Conservation (phyloP, 2,113 vertebrate species). For the Oenanthe oenanthe region DNA sequence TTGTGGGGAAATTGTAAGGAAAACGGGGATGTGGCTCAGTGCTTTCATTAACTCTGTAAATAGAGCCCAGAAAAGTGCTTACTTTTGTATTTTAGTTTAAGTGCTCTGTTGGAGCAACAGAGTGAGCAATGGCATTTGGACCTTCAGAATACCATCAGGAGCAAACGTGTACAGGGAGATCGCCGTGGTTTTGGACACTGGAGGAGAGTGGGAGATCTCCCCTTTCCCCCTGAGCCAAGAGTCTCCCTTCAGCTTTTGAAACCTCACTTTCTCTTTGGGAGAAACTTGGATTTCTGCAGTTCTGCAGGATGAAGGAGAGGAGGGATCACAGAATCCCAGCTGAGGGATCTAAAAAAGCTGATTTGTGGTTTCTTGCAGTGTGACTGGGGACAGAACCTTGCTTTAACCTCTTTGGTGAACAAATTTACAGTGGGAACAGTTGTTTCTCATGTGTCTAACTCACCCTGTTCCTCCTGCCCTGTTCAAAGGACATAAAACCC, state of each 20-base stretch:
- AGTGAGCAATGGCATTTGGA: neutral
- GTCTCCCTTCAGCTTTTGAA: neutral
- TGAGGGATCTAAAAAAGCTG: neutral
- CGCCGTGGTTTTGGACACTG: accelerated
- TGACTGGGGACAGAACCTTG: neutral
- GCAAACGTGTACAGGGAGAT: neutral
- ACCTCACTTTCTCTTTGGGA: neutral
- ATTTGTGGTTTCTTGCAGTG: accelerated
- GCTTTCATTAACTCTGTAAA: neutral
- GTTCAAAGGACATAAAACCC: neutral
- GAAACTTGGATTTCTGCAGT: neutral
- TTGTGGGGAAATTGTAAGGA: too few species aligned
- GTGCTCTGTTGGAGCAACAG: neutral
- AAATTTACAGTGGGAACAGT: neutral
- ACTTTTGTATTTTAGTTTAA: neutral
- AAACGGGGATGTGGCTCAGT: neutral
- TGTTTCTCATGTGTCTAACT: neutral
- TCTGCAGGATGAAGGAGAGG: neutral
- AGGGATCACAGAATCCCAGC: neutral
- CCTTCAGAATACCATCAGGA: neutral
- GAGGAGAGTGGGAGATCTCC: neutral
- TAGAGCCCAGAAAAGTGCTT: neutral
- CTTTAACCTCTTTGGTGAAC: neutral
- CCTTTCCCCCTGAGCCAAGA: neutral
- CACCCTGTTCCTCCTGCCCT: neutral